Percentiles rank a stretch among this genome's conserved stretches.
Conservation (phyloP, 1,140 invertebrate genomes). For the Calliphora vicina region DNA sequence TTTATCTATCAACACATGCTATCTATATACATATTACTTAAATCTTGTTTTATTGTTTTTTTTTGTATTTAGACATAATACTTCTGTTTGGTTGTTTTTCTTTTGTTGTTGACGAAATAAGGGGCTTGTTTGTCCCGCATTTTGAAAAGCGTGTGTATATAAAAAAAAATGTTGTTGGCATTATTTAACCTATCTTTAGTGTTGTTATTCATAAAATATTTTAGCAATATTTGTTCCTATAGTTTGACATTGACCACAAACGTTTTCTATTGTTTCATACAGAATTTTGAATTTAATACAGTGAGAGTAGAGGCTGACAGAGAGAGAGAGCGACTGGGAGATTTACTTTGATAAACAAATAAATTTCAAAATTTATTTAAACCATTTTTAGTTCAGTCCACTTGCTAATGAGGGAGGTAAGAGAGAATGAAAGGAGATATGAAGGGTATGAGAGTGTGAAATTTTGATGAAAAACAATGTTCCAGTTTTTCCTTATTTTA, state of each 20-base stretch:
- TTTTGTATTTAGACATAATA: neutral
- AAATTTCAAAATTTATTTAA: no score
- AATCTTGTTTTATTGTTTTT: neutral
- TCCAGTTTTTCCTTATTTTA: no score
- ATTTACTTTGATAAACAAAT: no score
- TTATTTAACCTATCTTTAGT: neutral
- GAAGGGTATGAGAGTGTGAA: no score
- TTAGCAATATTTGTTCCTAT: neutral
- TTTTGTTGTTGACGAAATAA: neutral
- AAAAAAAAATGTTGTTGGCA: neutral
- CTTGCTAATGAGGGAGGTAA: no score
- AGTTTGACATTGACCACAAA: neutral
- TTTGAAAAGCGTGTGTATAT: neutral
- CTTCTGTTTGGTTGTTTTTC: neutral
- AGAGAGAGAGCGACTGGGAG: no score
- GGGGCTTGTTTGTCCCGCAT: neutral
- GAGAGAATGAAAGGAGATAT: no score
- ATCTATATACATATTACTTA: neutral
- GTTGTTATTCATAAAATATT: neutral
- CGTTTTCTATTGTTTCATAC: neutral
- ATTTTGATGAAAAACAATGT: no score
- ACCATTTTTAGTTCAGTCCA: no score
- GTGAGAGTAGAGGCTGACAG: no score
- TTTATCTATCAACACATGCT: neutral
- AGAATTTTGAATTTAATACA: no score